Evolutionary conservation across 2,113 vertebrate species (phyloP).

Genomic region (Crotalus viridis): DNA sequence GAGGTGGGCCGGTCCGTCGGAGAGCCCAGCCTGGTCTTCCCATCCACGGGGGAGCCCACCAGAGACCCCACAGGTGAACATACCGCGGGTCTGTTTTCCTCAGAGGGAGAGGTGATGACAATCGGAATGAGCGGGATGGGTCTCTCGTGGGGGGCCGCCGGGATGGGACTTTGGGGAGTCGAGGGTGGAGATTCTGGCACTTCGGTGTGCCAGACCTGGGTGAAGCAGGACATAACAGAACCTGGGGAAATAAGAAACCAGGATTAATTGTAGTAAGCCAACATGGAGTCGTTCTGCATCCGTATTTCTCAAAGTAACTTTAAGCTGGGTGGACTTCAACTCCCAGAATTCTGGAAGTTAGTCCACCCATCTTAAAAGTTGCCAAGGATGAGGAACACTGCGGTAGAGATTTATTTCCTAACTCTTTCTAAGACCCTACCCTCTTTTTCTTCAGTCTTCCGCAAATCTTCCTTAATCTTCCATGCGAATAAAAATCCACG

Average conservation of each 20-base stretch:
- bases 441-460: background rate
- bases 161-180: constrained; percentile 50
- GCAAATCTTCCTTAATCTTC: background rate
- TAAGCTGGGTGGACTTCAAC: background rate
- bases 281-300: background rate
- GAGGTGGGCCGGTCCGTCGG: constrained; percentile 51
- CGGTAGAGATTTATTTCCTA: background rate
- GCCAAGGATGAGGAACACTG: background rate
- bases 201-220: constrained; percentile 60
- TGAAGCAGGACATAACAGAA: constrained; percentile 61
- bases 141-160: background rate
- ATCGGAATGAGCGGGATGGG: constrained; percentile 41
- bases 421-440: background rate
- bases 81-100: background rate
- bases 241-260: constrained; percentile 23
- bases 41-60: constrained; percentile 3
- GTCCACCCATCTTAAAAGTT: background rate
- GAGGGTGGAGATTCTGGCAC: background rate
- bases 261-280: background rate
- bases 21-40: constrained; percentile 34
- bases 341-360: background rate
- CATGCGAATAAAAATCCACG: background rate
- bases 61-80: background rate
- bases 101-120: constrained; percentile 26
- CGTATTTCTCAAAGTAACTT: background rate